phyloP scores from a whole-genome alignment of 2,888 invertebrate species.

The Pardosa pseudoannulata region DNA sequence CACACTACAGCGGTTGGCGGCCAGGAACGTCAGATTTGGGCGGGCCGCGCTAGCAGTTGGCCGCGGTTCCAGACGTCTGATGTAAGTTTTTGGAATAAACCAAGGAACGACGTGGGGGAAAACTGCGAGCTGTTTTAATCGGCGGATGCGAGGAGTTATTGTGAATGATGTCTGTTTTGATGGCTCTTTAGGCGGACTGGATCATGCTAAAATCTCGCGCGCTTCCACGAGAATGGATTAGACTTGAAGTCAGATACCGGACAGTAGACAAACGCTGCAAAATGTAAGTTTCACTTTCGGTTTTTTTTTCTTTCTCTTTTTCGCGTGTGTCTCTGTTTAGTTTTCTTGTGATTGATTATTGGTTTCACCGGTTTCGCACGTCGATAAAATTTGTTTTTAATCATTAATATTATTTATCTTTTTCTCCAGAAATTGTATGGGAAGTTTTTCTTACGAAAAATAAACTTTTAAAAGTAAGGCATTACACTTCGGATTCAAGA shows the following conservation, averaged over 20 bases:
- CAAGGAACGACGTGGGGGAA: background rate
- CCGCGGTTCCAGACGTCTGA: conserved; percentile 10
- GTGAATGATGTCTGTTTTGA: conserved; percentile 60
- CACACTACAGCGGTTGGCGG: conserved; percentile 39
- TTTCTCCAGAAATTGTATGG: too few species aligned
- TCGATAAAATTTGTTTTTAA: too few species aligned
- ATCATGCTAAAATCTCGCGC: conserved; percentile 45
- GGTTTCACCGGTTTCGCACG: too few species aligned
- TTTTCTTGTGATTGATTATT: too few species aligned
- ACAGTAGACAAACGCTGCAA: conserved; percentile 30
- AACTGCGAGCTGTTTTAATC: conserved; percentile 43
- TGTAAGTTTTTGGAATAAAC: conserved; percentile 31
- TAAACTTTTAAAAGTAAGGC: too few species aligned
- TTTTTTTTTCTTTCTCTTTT: too few species aligned
- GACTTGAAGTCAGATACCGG: conserved; percentile 40
- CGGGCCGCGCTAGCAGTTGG: conserved; percentile 54
- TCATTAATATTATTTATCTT: too few species aligned
- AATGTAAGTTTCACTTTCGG: conserved; percentile 48
- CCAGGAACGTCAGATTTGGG: conserved; percentile 61
- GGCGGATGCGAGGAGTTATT: conserved; percentile 29
- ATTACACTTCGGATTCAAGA: too few species aligned
- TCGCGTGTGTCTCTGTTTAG: too few species aligned
- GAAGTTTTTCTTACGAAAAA: too few species aligned
- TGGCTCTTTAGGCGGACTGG: conserved; percentile 41
- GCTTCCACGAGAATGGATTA: conserved; percentile 40